Base-by-base conservation (phyloP, 1,140 invertebrate species). In the Teleogryllus occipitalis region DNA sequence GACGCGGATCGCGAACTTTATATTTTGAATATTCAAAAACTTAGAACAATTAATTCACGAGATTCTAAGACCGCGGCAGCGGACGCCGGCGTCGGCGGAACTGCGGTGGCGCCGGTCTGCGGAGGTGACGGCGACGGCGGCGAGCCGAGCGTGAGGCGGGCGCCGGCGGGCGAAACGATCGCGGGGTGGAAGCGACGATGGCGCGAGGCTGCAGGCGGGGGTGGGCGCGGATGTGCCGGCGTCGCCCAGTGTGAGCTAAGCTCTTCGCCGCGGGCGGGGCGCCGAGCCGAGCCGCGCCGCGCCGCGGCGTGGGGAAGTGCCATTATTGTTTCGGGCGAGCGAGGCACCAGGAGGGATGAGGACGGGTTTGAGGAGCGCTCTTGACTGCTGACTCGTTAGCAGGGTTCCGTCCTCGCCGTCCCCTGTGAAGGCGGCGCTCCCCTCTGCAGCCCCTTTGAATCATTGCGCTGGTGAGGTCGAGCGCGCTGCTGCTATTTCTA, bases 11-110 rank as follows among this genome's bases (percentile, higher is more conserved):
- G 54, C 54, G 2, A 65, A 18, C 27, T 39, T 39, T 39, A 39
- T 39, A 39, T 65, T 65, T 65, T 65, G 54, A 65, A 65, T 65
- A 65, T 65, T 65, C 54, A 65, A 65, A 65, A 65, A 65, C 54
- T 65, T 18, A 65, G 54, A 65, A 65, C 54, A 65, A 65, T 65
- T 65, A 65, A 18, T 65, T 65, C 54, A 18, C 10, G 54, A 65
- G 54, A 65, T 14, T 10, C 18, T 65, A 14, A 14, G 54, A 65
- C 10, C 18, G 54, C 54, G 2, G 10, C 54, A 18, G 54, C 10
- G 54, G 18, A 18, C 10, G 54, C 0, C 54, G 10, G 54, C 18
- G 54, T 10, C 10, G 1, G 54, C 10, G 54, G 27, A 39, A 39
- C 27, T 39, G 27, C 27, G 27, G 10, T 7, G 54, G 54, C 0